Base-by-base conservation (phyloP, 2,888 invertebrate species). In the Taphrorychus bicolor region DNA sequence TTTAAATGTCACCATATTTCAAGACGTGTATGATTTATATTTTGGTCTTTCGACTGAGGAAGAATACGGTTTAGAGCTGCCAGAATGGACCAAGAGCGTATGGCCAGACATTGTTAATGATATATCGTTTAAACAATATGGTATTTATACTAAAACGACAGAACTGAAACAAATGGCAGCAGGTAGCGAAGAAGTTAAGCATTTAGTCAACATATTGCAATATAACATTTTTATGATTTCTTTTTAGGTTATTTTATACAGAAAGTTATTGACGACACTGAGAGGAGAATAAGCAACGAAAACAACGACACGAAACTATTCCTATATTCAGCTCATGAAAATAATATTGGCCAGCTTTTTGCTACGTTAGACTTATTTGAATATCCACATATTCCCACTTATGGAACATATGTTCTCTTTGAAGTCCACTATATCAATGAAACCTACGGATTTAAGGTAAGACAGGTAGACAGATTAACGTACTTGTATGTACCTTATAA, bases 321-420 rank as follows among this genome's bases (percentile, higher is more conserved):
- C 58, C 51, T 77, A 2, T 77, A 75, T 70, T 73, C 75, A 22
- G 76, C 73, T 0, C 77, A 77, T 54, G 77, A 77, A 60, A 74
- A 73, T 58, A 77, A 77, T 62, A 69, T 77, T n/a, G 76, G 73
- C 2, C 65, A 74, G 19, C 62, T 75, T 0, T 70, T 76, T 9
- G 64, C 68, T 11, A 66, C 71, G 14, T 65, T 76, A 23, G 71
- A 72, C 14, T 53, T 76, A 21, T 76, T 75, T 57, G 72, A 74
- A 59, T 67, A 70, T 54, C 81, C 82, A 0, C 83, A 84, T 59
- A 74, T 81, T 56, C 81, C 81, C 1, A 75, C 75, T 22, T 81
- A 80, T 71, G 78, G 79, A 16, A 74, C 79, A 3, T 80, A 79
- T 42, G 74, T 80, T 11, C 72, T 79, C n/a, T 71, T 81, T 18